Evolutionary conservation across 2,113 vertebrate species (phyloP), one percentile per base, ranked within the genome.

Genomic region (Reinhardtius hippoglossoides): DNA sequence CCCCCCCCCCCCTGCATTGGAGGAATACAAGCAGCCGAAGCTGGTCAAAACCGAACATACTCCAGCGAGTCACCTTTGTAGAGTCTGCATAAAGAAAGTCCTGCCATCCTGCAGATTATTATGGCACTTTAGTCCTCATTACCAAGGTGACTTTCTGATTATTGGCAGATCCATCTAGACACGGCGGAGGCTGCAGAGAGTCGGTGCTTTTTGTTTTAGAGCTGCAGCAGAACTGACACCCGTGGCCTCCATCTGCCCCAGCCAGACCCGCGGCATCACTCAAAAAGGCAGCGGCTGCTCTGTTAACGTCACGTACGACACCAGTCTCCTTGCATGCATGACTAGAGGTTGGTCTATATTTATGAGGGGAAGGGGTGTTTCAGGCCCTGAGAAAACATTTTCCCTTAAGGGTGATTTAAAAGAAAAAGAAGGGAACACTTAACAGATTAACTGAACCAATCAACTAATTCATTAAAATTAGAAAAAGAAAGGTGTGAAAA

Each of bases 121-220:
- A 69, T 54, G 56, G 80, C 73, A 55, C 85, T 76, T 87, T 61
- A 71, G 76, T 74, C 54, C 67, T 74, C 71, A 84, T 85, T 75
- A 80, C 76, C 78, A 78, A 74, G 78, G 88, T 84, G 80, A 83
- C 78, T 76, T 78, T 74, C 83, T 80, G 86, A 60, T 77, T 74
- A 85, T 81, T 84, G 80, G 76, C 68, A 80, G 58, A 67, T 77
- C 50, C 58, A 67, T 66, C 40, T 74, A 77, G 67, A 83, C 61
- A 71, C 5, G 7, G 20, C 1, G 5, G 20, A n/a, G 76, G 72
- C 75, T 55, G 75, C 67, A 66, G 67, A 74, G 62, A 40, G 56
- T 1, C 0, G 1, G 44, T 13, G 21, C 9, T 66, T 72, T 84
- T 72, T 80, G 23, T 86, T 58, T 68, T 56, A 80, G 76, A 79